Conservation (phyloP, 2,113 vertebrate species). For the Fregata magnificens region DNA sequence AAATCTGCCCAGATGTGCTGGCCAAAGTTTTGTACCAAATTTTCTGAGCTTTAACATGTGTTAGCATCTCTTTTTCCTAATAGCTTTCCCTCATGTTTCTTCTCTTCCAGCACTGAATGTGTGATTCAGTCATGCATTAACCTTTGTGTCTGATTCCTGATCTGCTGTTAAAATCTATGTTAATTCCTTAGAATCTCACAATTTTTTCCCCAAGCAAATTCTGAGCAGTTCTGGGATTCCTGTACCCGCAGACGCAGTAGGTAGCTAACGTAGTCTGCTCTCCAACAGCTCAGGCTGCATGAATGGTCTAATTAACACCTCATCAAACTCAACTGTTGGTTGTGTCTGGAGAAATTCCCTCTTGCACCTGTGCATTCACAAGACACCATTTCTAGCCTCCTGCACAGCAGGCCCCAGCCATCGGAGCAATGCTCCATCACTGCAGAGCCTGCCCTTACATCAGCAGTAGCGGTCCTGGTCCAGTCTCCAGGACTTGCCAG, state of each 20-base stretch:
- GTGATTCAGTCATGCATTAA: background rate
- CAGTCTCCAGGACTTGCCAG: background rate
- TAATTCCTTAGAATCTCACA: slow-evolving; percentile 43
- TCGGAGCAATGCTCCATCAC: background rate
- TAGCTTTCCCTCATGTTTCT: background rate
- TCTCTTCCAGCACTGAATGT: background rate
- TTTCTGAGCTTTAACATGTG: background rate
- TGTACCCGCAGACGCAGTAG: background rate
- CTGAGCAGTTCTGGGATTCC: slow-evolving; percentile 21
- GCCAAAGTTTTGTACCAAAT: background rate
- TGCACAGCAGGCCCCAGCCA: background rate
- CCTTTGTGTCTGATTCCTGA: background rate
- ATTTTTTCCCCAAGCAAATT: background rate
- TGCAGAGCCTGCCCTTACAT: background rate
- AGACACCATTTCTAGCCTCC: background rate
- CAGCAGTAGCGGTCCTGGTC: background rate
- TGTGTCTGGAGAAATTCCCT: slow-evolving; percentile 50
- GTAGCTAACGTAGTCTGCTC: slow-evolving; percentile 35
- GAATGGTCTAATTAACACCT: slow-evolving; percentile 72
- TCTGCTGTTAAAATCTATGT: slow-evolving; percentile 24
- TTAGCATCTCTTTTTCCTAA: background rate
- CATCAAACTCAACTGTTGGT: slow-evolving; percentile 56
- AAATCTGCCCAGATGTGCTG: background rate
- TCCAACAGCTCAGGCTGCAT: slow-evolving; percentile 47
- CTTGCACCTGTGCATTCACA: slow-evolving; percentile 47